phyloP scores from a whole-genome alignment of 2,888 invertebrate genomes.

The Criorhina ranunculi region DNA sequence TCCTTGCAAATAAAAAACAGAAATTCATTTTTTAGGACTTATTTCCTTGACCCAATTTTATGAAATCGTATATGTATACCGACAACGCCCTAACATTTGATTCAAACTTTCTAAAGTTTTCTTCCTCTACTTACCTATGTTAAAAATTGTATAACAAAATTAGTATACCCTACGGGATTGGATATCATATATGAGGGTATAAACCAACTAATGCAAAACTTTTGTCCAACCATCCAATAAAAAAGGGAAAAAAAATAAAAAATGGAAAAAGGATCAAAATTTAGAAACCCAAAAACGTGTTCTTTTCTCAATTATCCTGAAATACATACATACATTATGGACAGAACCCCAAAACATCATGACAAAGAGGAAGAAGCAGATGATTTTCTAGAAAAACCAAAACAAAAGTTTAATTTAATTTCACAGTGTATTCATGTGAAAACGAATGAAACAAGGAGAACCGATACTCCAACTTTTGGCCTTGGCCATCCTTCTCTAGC shows the following conservation, averaged over 20 bases:
- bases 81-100: no score
- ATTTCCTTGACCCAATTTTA: no score
- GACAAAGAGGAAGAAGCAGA: conserved; percentile 36
- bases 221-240: conserved; percentile 5
- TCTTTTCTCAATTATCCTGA: conserved; percentile 49
- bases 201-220: conserved; percentile 24
- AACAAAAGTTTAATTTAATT: conserved; percentile 68
- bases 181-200: background rate
- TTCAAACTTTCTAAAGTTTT: no score
- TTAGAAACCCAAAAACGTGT: conserved; percentile 54
- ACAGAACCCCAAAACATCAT: background rate
- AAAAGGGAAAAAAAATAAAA: conserved; percentile 14
- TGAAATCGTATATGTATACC: no score
- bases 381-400: conserved; percentile 28
- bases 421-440: conserved; percentile 66
- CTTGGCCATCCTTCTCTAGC: background rate
- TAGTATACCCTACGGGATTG: no score
- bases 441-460: conserved; percentile 59
- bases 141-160: no score
- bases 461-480: conserved; percentile 12
- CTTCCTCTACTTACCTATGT: no score
- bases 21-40: no score
- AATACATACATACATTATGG: conserved; percentile 15
- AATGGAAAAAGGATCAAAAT: conserved; percentile 51
- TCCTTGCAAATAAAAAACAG: no score